Evolutionary conservation across 1,140 invertebrate genomes (phyloP).

Genomic region (Reticulitermes speratus): DNA sequence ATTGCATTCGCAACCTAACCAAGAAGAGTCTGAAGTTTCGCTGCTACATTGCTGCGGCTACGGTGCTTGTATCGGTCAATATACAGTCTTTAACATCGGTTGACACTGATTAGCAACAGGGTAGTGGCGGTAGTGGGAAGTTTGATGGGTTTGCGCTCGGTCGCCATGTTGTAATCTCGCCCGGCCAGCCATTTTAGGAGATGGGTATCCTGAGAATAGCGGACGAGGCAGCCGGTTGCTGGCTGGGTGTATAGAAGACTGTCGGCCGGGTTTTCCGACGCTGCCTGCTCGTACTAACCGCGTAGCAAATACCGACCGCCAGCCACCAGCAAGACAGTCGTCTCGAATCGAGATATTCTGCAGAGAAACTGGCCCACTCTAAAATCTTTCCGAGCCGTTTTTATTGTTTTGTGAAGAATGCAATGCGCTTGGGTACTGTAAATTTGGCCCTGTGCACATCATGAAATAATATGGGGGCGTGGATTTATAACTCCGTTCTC

Average conservation of each 20-base stretch:
- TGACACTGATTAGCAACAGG: slow-evolving; percentile 1
- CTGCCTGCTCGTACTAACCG: neutral
- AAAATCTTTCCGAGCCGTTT: no score
- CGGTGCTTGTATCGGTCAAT: neutral
- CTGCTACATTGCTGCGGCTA: no score
- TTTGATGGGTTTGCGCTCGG: neutral
- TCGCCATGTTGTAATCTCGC: slow-evolving; percentile 32
- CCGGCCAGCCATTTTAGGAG: slow-evolving; percentile 43
- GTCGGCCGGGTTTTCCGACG: neutral
- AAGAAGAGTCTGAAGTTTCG: neutral
- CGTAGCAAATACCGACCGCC: neutral
- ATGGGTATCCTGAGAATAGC: slow-evolving; percentile 44
- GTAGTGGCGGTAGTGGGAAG: neutral
- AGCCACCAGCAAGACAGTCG: neutral
- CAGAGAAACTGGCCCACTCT: no score
- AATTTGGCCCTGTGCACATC: no score
- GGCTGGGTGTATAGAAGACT: neutral
- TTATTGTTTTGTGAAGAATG: no score
- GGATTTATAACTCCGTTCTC: no score
- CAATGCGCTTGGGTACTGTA: no score
- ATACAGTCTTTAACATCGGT: neutral
- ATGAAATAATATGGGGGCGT: no score
- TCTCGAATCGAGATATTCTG: no score
- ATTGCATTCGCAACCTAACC: neutral
- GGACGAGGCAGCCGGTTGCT: slow-evolving; percentile 23